Evolutionary conservation across 2,113 vertebrate genomes (phyloP).

Genomic region (Ctenomys sociabilis): DNA sequence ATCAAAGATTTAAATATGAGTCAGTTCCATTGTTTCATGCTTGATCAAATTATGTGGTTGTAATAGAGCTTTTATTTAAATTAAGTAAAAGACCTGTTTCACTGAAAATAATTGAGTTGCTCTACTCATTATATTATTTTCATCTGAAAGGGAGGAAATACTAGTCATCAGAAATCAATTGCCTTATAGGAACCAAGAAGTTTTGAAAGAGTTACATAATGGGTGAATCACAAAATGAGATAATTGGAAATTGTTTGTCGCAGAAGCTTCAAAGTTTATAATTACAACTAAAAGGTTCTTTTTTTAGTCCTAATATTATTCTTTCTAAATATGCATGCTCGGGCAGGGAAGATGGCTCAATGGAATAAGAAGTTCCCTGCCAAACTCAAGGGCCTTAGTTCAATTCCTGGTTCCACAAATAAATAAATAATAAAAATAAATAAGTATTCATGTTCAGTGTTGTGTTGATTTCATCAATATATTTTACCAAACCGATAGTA

Average conservation of each 20-base stretch:
- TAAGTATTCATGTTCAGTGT: not conserved
- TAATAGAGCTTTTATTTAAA: conserved; percentile 78
- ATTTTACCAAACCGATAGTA: conserved; percentile 58
- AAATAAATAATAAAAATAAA: no score
- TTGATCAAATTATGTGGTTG: conserved; percentile 74
- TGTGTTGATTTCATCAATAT: conserved; percentile 27
- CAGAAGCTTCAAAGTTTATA: conserved; percentile 64
- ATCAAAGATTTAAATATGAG: conserved; percentile 68
- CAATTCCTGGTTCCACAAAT: no score
- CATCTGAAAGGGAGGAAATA: conserved; percentile 78
- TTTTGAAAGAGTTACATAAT: conserved; percentile 76
- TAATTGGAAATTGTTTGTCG: conserved; percentile 76
- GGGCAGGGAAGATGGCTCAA: no score
- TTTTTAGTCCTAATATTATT: conserved; percentile 62
- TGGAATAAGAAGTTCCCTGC: no score
- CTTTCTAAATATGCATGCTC: not conserved
- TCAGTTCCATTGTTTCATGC: conserved; percentile 63
- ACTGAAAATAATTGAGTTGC: conserved; percentile 80
- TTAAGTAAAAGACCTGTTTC: conserved; percentile 75
- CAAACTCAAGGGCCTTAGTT: no score
- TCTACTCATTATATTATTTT: conserved; percentile 80
- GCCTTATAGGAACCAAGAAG: conserved; percentile 71
- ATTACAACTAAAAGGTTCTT: conserved; percentile 67
- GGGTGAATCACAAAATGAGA: conserved; percentile 76
- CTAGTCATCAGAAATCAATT: conserved; percentile 79